Percentiles rank a stretch among this genome's conserved stretches.
These are phyloP conservation scores for Eumerus sabulonum DNA, from an alignment of 2,888 invertebrate species.

Conservation along the genomic window DNA sequence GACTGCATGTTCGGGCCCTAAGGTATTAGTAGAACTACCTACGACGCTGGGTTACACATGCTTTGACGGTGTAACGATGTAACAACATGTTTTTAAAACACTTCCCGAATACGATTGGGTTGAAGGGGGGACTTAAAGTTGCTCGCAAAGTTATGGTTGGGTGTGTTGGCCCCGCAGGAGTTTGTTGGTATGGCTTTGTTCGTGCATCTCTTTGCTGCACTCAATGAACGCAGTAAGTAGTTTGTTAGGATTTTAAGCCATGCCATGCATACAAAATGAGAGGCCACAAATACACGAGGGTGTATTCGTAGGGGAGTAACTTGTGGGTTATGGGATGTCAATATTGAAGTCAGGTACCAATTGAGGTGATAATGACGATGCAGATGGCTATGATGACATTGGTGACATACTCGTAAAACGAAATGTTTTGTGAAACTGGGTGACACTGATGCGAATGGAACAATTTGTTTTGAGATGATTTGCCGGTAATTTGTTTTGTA, in stretches of 20 bases:
- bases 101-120: slow-evolving; percentile 45
- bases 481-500: too few species aligned
- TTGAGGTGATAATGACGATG: too few species aligned
- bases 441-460: too few species aligned
- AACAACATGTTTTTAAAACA: slow-evolving; percentile 63
- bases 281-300: slow-evolving; percentile 8
- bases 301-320: background rate
- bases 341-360: too few species aligned
- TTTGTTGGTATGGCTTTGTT: background rate
- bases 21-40: slow-evolving; percentile 29
- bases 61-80: slow-evolving; percentile 46
- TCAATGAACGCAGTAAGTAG: slow-evolving; percentile 50
- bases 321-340: background rate
- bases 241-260: slow-evolving; percentile 48
- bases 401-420: too few species aligned
- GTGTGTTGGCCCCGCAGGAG: slow-evolving; percentile 18
- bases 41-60: slow-evolving; percentile 40
- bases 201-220: slow-evolving; percentile 27
- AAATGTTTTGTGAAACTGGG: too few species aligned
- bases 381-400: too few species aligned
- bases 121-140: slow-evolving; percentile 32
- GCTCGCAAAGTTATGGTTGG: slow-evolving; percentile 36
- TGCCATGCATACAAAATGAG: slow-evolving; percentile 52
- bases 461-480: too few species aligned
- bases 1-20: background rate